Evolutionary conservation across 2,888 invertebrate genomes (phyloP).

Genomic region (Metopia argyrocephala): DNA sequence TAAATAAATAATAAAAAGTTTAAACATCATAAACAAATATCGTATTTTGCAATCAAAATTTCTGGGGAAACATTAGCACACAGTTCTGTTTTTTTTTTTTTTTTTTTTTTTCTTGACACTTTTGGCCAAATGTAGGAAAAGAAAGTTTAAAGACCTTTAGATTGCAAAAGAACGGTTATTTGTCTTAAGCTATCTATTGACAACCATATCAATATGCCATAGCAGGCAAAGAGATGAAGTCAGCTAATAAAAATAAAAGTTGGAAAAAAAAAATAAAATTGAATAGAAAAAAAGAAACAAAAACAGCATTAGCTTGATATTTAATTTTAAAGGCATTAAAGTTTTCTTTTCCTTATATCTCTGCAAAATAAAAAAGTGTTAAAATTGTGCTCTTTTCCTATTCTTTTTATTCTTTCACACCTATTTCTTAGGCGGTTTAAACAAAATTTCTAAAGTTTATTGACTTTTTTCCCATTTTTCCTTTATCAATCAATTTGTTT

Average conservation of each 20-base stretch:
- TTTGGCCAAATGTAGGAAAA: background rate
- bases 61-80: background rate
- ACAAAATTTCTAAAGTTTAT: constrained; percentile 12
- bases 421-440: background rate
- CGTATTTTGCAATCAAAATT: background rate
- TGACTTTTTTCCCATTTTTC: constrained; percentile 17
- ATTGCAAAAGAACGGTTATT: constrained; percentile 4
- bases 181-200: background rate
- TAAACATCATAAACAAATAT: constrained; percentile 22
- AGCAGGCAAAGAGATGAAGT: too few species aligned
- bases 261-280: background rate
- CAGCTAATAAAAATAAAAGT: background rate
- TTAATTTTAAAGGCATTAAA: constrained; percentile 16
- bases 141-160: constrained; percentile 47
- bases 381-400: background rate
- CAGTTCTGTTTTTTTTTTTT: background rate
- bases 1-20: too few species aligned
- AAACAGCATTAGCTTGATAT: too few species aligned
- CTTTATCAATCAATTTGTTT: background rate
- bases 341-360: background rate
- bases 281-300: background rate
- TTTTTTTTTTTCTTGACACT: too few species aligned
- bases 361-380: background rate
- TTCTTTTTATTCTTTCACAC: background rate
- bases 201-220: background rate